These are phyloP conservation scores for Sarcophaga variegata DNA, from an alignment of 2,888 invertebrate genomes.

Conservation along the genomic window DNA sequence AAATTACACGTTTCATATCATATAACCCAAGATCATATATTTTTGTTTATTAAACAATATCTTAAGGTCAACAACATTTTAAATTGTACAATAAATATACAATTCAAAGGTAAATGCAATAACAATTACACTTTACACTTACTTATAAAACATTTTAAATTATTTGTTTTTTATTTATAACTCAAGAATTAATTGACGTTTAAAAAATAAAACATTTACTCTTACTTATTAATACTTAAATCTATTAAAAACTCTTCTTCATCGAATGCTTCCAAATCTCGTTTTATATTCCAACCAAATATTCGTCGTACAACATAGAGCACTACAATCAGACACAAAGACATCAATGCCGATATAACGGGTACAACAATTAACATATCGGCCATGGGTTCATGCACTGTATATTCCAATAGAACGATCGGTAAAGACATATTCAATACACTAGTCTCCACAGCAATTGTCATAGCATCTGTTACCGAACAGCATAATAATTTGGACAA, in stretches of 20 bases:
- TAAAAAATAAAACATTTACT: no score
- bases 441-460: slow-evolving; percentile 94
- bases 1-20: not conserved
- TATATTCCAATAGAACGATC: slow-evolving; percentile 90
- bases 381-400: slow-evolving; percentile 90
- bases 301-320: slow-evolving; percentile 84
- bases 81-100: not conserved
- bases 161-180: no score
- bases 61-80: not conserved
- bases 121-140: no score
- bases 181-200: not conserved
- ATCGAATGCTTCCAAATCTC: slow-evolving; percentile 70
- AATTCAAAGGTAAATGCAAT: no score
- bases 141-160: no score
- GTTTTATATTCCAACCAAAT: slow-evolving; percentile 71
- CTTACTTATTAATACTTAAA: not conserved
- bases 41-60: not conserved
- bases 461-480: slow-evolving; percentile 86
- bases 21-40: not conserved
- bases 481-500: slow-evolving; percentile 84
- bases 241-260: slow-evolving; percentile 69
- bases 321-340: slow-evolving; percentile 89
- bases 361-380: slow-evolving; percentile 94
- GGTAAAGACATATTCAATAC: slow-evolving; percentile 95
- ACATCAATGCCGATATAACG: slow-evolving; percentile 93